These are phyloP conservation scores for Laupala kohalensis DNA, from an alignment of 1,140 invertebrate genomes.

Conservation along the genomic window DNA sequence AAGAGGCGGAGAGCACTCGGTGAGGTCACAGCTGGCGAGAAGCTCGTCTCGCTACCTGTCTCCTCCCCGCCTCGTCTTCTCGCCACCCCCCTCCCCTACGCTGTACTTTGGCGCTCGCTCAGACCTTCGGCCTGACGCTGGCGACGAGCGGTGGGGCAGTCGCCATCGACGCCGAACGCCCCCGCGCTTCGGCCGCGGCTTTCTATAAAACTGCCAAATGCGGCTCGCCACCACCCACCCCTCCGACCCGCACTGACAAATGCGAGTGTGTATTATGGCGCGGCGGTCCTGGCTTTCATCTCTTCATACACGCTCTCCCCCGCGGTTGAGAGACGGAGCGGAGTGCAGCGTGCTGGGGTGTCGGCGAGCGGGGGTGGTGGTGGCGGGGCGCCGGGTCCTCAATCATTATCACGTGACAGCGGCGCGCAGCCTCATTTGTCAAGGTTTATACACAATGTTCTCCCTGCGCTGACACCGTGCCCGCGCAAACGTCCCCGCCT, in stretches of 20 bases:
- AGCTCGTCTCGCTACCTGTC: too few species aligned
- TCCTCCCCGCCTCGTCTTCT: constrained; percentile 18
- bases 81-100: constrained; percentile 2
- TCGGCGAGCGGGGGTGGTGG: constrained; percentile 16
- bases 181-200: constrained; percentile 5
- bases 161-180: constrained; percentile 9
- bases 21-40: constrained; percentile 32
- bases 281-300: constrained; percentile 10
- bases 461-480: background rate
- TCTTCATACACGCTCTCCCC: constrained; percentile 10
- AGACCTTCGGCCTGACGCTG: constrained; percentile 6
- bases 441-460: constrained; percentile 11
- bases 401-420: constrained; percentile 16
- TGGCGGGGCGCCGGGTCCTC: constrained; percentile 12
- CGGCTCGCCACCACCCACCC: constrained; percentile 21
- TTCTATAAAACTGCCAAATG: background rate
- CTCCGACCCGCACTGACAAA: constrained; percentile 32
- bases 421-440: constrained; percentile 12
- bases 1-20: too few species aligned
- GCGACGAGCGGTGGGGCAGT: constrained; percentile 2
- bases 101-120: constrained; percentile 11
- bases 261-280: constrained; percentile 5
- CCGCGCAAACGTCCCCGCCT: background rate
- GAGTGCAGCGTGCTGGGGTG: background rate
- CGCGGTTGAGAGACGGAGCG: background rate